Evolutionary conservation across 2,888 invertebrate species (phyloP), one percentile per base, ranked within the genome.

Genomic region (Macrosiphum euphorbiae): DNA sequence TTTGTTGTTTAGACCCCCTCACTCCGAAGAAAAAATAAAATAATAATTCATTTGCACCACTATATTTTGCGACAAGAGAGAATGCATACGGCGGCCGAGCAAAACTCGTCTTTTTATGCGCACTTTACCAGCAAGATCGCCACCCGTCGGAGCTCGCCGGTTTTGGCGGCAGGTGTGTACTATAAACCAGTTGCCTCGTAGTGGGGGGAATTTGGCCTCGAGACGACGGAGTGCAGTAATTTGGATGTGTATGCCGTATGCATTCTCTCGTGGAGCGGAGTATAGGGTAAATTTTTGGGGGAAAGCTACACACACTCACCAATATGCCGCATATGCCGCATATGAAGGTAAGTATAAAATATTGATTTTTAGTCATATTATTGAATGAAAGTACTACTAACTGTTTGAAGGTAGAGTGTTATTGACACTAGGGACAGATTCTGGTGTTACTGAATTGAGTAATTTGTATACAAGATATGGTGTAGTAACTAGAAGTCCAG

Each of bases 401-500:
- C 52, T 84, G 35, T 41, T 91, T 20, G 55, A 28, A 13, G 5
- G 8, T 78, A 44, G 41, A 50, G 35, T 78, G 35, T 78, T 78
- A 41, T 20, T 5, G 8, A 24, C 78, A 78, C 7, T 35, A 35
- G 87, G 7, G 1, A 13, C 13, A n/a, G 50, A 8, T 44, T 11
- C 10, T 7, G 94, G 61, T 5, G 90, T 87, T n/a, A 88, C 55
- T 52, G 90, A 88, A 44, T 91, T 94, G 20, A 94, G 67, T 85
- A 99, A 97, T 96, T 97, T 98, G 96, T 98, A 98, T 94, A 99
- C 97, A 89, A 99, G 96, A 96, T 98, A 99, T 0, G 99, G 99
- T 24, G 98, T 98, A 0, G 98, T 98, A 92, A 99, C 97, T 89
- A 99, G 97, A 94, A 99, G 97, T 7, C 98, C 98, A 95, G 99